These are phyloP conservation scores for Callimico goeldii DNA, from an alignment of 2,797 vertebrate species.

Conservation along the genomic window DNA sequence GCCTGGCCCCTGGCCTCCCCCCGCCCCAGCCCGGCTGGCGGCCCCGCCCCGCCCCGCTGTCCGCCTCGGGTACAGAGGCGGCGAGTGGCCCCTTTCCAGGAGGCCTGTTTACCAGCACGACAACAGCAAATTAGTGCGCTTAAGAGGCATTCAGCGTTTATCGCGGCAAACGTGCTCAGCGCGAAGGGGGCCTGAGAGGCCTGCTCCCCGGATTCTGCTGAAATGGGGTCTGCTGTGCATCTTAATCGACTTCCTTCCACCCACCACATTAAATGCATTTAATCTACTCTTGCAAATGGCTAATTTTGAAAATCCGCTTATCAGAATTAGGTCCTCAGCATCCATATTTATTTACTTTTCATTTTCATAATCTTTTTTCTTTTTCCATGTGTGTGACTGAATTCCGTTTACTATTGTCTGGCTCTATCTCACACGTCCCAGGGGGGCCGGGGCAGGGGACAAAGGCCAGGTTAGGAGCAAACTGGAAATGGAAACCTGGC, in stretches of 20 bases:
- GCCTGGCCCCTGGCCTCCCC: neutral
- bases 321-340: conserved; percentile 86
- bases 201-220: conserved; percentile 49
- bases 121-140: conserved; percentile 73
- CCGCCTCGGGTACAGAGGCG: conserved; percentile 27
- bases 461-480: conserved; percentile 3
- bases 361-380: conserved; percentile 82
- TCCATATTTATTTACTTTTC: conserved; percentile 87
- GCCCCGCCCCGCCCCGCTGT: neutral
- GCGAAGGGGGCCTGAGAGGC: conserved; percentile 57
- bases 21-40: rapidly evolving
- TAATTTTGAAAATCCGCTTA: conserved; percentile 89
- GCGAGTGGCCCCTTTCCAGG: conserved; percentile 67
- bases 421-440: conserved; percentile 46
- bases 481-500: neutral
- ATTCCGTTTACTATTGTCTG: conserved; percentile 53
- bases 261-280: conserved; percentile 66
- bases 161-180: conserved; percentile 1
- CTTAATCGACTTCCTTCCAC: conserved; percentile 75
- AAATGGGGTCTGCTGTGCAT: conserved; percentile 62
- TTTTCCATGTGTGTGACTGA: conserved; percentile 2
- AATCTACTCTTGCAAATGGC: conserved; percentile 86
- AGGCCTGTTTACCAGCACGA: conserved; percentile 65
- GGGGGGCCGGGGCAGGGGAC: neutral
- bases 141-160: conserved; percentile 51